Conservation (phyloP, 2,797 vertebrate species). For the Alcedo atthis region DNA sequence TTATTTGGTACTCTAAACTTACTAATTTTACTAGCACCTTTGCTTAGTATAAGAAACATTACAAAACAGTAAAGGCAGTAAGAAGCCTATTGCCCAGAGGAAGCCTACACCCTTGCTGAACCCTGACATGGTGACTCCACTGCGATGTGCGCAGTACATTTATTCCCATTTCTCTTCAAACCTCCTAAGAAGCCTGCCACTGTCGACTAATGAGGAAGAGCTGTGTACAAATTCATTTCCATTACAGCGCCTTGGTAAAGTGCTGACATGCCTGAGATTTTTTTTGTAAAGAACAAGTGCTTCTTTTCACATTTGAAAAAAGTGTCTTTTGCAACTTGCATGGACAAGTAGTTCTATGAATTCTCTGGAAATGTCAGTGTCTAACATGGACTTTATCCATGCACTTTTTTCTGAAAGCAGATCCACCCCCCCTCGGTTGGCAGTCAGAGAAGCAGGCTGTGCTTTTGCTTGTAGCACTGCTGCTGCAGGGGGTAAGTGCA, state of each 20-base stretch:
- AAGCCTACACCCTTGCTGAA: constrained; percentile 9
- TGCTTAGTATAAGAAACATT: not conserved
- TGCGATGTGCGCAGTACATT: not conserved
- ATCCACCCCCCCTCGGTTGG: constrained; percentile 41
- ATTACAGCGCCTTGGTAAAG: constrained; percentile 63
- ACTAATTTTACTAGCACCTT: not conserved
- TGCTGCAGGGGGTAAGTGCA: constrained; percentile 24
- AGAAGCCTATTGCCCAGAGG: constrained; percentile 14
- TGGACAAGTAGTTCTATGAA: constrained; percentile 65
- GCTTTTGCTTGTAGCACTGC: constrained; percentile 59
- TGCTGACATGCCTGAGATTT: constrained; percentile 50
- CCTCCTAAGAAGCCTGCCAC: not conserved
- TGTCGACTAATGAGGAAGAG: constrained; percentile 45
- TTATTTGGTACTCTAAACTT: not conserved
- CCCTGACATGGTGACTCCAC: not conserved
- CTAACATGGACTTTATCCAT: constrained; percentile 74
- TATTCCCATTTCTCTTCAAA: constrained; percentile 28
- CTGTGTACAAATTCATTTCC: constrained; percentile 58
- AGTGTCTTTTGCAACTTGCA: constrained; percentile 75
- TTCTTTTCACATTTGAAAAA: constrained; percentile 79
- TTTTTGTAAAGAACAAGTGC: constrained; percentile 70
- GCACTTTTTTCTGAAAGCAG: constrained; percentile 54
- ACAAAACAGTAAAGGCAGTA: not conserved
- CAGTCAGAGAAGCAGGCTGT: constrained; percentile 23
- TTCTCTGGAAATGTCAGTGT: constrained; percentile 73